A percentile compares a stretch with the other conserved stretches of the same genome.
phyloP scores from a whole-genome alignment of 2,797 vertebrate species.

The Selene dorsalis region DNA sequence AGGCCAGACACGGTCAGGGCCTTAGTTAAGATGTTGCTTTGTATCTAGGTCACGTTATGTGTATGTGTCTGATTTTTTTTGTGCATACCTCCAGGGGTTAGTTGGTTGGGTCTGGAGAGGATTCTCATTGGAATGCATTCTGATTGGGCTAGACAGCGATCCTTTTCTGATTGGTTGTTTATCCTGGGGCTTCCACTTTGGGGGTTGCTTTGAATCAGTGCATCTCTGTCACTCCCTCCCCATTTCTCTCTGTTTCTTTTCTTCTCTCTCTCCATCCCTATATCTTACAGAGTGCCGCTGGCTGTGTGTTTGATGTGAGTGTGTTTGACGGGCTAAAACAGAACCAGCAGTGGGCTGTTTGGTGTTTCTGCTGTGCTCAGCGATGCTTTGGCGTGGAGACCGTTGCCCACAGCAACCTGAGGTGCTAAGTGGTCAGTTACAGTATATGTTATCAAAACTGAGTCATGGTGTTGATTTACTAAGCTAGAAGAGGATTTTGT shows the following conservation, averaged over 20 bases:
- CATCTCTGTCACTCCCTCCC: conserved; percentile 51
- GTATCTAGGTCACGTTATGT: conserved; percentile 61
- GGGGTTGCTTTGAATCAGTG: conserved; percentile 68
- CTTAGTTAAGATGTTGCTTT: conserved; percentile 56
- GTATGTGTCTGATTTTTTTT: conserved; percentile 51
- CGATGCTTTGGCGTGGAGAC: conserved; percentile 28
- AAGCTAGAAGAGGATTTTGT: neutral
- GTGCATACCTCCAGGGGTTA: conserved; percentile 53
- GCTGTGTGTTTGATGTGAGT: conserved; percentile 76
- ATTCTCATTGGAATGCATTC: conserved; percentile 73
- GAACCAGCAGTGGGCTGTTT: conserved; percentile 73
- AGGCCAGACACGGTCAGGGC: conserved; percentile 54
- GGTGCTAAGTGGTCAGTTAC: conserved; percentile 52
- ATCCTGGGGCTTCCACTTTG: conserved; percentile 64
- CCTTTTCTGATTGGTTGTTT: conserved; percentile 74
- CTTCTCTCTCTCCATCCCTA: conserved; percentile 51
- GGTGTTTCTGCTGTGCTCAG: conserved; percentile 50
- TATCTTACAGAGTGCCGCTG: conserved; percentile 62
- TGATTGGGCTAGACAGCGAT: conserved; percentile 71
- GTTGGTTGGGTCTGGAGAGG: conserved; percentile 63
- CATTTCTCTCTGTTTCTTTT: conserved; percentile 52
- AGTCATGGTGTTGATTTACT: conserved; percentile 25
- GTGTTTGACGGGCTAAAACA: conserved; percentile 77
- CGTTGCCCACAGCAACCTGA: conserved; percentile 58
- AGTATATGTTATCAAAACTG: conserved; percentile 31